Evolutionary conservation across 2,888 invertebrate genomes (phyloP).

Genomic region (Girardia tigrina): DNA sequence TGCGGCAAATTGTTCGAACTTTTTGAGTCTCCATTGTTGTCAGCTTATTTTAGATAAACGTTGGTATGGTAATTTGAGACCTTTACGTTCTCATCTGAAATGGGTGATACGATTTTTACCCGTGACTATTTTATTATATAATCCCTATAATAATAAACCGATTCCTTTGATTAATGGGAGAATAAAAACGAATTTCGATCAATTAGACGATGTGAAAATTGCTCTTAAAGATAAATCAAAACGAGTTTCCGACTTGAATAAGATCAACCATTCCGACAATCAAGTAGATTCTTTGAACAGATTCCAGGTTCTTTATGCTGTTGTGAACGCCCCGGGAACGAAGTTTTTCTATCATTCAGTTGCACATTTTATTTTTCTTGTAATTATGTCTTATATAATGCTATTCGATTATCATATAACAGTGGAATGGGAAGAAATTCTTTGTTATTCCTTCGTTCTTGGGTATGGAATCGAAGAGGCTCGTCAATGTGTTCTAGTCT

Average conservation of each 20-base stretch:
- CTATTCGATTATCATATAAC: conserved; percentile 29
- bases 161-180: not conserved
- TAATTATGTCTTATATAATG: conserved; percentile 30
- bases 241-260: not conserved
- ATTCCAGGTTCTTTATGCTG: conserved; percentile 8
- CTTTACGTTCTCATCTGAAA: conserved; percentile 12
- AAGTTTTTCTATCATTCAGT: conserved; percentile 32
- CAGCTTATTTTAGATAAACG: conserved; percentile 28
- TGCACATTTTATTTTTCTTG: conserved; percentile 29
- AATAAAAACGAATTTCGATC: not conserved
- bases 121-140: not conserved
- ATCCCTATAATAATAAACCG: not conserved
- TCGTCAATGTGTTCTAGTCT: conserved; percentile 15
- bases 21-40: conserved; percentile 32
- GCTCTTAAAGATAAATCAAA: not conserved
- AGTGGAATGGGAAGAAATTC: not conserved
- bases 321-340: conserved; percentile 8
- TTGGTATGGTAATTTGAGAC: conserved; percentile 30
- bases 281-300: not conserved
- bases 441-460: conserved; percentile 26
- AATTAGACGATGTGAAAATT: not conserved
- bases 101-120: conserved; percentile 18
- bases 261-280: not conserved
- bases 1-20: conserved; percentile 30
- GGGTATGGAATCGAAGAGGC: conserved; percentile 32